Base-by-base conservation (phyloP, 2,113 vertebrate species). In the Eudyptes chrysolophus region DNA sequence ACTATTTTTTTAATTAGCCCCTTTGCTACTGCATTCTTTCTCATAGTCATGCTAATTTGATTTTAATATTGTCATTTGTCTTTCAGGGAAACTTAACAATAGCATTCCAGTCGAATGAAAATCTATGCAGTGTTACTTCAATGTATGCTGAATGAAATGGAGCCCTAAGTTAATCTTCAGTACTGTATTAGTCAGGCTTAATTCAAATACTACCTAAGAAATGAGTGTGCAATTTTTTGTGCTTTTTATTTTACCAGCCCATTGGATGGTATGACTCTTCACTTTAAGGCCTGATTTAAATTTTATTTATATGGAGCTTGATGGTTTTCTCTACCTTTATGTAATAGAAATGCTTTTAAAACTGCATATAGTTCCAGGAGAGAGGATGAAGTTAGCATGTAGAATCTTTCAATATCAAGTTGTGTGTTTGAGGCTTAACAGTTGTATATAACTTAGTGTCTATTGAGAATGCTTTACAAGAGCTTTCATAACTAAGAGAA, bases 61-160 rank as follows among this genome's bases (percentile, higher is more conserved):
- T 89, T 87, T 95, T 84, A 70, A 58, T 89, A 51, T 60, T 75
- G n/a, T 34, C 22, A n/a, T 68, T 96, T 96, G 86, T 84, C 64
- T 77, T 94, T 89, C 69, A 92, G 55, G 74, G n/a, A 49, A 92
- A 54, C 84, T 57, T 90, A 70, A 69, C 71, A 88, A 20, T 54
- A 69, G 40, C 36, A 61, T 77, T 90, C 15, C 26, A 82, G 48
- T 42, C 2, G 2, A 89, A 68, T 6, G 3, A 42, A 87, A 94
- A 54, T 54, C 44, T 49, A 1, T 7, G 3, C 57, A 25, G 74
- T 24, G 5, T 90, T 84, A 68, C 68, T 87, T 94, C 64, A 49
- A 10, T 34, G 21, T 70, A 29, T 22, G 22, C 69, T 64, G 55
- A 84, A 90, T 48, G 61, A 86, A 89, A 42, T 25, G 34, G 16